These are phyloP conservation scores for Tamias sibiricus DNA, from an alignment of 2,113 vertebrate genomes.

Conservation along the genomic window DNA sequence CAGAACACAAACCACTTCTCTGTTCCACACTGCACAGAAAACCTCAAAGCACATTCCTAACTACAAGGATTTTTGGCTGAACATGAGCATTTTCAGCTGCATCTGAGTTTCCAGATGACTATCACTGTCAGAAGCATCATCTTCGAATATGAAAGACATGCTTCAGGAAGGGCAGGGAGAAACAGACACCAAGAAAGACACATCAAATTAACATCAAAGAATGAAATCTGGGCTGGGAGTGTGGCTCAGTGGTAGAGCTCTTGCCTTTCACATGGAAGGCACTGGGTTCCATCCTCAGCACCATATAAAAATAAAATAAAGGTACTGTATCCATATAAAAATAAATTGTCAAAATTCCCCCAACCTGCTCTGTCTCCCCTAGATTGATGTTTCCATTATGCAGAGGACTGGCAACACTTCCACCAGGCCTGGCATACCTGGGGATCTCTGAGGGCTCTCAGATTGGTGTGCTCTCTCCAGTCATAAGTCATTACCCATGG, in stretches of 20 bases:
- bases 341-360: neutral
- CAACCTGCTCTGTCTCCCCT: neutral
- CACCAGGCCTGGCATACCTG: neutral
- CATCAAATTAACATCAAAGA: neutral
- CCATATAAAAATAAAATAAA: too few species aligned
- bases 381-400: neutral
- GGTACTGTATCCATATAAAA: too few species aligned
- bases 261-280: too few species aligned
- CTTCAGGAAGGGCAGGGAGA: neutral
- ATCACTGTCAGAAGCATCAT: conserved; percentile 11
- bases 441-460: neutral
- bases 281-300: too few species aligned
- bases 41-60: neutral
- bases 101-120: neutral
- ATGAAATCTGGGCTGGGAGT: too few species aligned
- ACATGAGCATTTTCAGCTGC: neutral
- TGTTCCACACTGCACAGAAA: neutral
- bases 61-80: neutral
- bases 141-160: neutral
- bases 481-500: neutral
- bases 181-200: neutral
- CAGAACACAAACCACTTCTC: conserved; percentile 28
- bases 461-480: neutral
- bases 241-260: too few species aligned
- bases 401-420: neutral